Evolutionary conservation across 2,113 vertebrate genomes (phyloP).

Genomic region (Pan troglodytes): NHGRI_mPanTro3-v2.1_pri NC_072416.2:14755501-14756000

Average conservation of each 20-base stretch:
- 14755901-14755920: not conserved
- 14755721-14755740: not conserved
- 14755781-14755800: not conserved
- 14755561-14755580: not conserved
- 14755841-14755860: not conserved
- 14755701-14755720: not conserved
- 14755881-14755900: not conserved
- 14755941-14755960: not conserved
- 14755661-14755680: not conserved
- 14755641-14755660: not conserved
- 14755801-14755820: not conserved
- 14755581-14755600: not conserved
- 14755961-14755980: not conserved
- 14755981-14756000: no score
- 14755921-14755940: not conserved
- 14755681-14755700: not conserved
- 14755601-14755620: not conserved
- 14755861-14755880: not conserved
- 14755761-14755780: rapidly evolving
- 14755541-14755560: not conserved
- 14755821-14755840: not conserved
- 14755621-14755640: not conserved
- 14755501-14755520: not conserved
- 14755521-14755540: not conserved
- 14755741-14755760: not conserved